Evolutionary conservation across 1,140 invertebrate species (phyloP), one percentile per base, ranked within the genome.

Genomic region (Megalopta genalis): DNA sequence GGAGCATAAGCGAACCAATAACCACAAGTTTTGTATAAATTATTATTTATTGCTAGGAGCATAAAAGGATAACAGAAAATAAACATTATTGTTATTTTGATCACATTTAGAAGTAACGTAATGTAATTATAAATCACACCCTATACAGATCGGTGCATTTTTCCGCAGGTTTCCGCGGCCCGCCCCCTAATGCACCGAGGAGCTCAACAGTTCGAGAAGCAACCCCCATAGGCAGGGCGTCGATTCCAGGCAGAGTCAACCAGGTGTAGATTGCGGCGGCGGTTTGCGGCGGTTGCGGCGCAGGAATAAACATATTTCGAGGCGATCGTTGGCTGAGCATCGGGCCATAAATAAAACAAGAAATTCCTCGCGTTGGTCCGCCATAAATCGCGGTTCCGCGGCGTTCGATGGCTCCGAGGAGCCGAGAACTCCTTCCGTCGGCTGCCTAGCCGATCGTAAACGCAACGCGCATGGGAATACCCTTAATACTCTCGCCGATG

Each of bases 391-490:
- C 63, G 18, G n/a, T 57, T 70, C 32, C 78, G 62, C 42, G 25
- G 37, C 68, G 54, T 71, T 70, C 49, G 62, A 70, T 32, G 63
- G 68, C 70, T 65, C 18, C 42, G 32, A 77, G 63, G 59, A 69
- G 63, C 66, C 68, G 5, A 57, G 65, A 70, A 83, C 18, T 65
- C 37, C n/a, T n/a, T n/a, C n/a, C n/a, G n/a, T n/a, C n/a, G n/a
- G n/a, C n/a, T n/a, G n/a, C n/a, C n/a, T n/a, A n/a, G n/a, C n/a
- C 74, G 84, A 82, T 87, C 87, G 84, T 88, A 87, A 87, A 87
- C 72, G 69, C 21, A 39, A 42, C 60, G 65, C 37, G 60, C 54
- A 68, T 23, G 46, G 46, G 54, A 74, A 70, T 65, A 80, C 77
- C 65, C 77, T 84, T 75, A 78, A 86, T 71, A 67, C 60, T 73